Evolutionary conservation across 2,113 vertebrate genomes (phyloP).

Genomic region (Hydropotes inermis): DNA sequence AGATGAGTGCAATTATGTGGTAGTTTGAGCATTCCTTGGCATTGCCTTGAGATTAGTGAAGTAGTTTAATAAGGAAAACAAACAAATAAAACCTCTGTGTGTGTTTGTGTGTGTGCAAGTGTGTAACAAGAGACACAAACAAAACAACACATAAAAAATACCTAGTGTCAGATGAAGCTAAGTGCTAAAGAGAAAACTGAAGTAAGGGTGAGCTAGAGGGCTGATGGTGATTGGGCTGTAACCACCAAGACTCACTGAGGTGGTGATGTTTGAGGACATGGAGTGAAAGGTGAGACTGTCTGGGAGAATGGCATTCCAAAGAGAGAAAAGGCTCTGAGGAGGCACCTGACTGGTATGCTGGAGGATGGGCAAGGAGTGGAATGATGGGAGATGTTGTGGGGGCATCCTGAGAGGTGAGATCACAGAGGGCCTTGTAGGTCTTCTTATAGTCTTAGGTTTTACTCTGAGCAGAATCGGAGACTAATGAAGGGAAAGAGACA

Average conservation of each 20-base stretch:
- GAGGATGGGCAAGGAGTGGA: not conserved
- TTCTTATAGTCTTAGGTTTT: not conserved
- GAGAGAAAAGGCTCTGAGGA: not conserved
- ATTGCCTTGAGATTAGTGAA: not conserved
- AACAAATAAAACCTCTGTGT: not conserved
- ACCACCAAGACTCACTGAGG: not conserved
- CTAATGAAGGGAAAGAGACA: not conserved
- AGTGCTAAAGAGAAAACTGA: not conserved
- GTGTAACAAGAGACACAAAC: not conserved
- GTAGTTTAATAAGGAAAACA: slow-evolving; percentile 19
- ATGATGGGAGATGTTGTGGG: not conserved
- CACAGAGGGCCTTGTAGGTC: not conserved
- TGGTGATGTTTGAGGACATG: not conserved
- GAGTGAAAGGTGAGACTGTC: not conserved
- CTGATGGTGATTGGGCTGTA: not conserved
- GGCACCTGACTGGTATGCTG: not conserved
- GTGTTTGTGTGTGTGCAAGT: too few relatives aligned
- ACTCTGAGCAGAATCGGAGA: not conserved
- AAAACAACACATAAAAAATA: not conserved
- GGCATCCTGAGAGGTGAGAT: not conserved
- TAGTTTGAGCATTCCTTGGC: not conserved
- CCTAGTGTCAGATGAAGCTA: not conserved
- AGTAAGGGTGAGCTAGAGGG: not conserved
- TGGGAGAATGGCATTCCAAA: not conserved
- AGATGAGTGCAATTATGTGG: not conserved